Conservation (phyloP, 2,888 invertebrate genomes). For the Leptopilina syphax region DNA sequence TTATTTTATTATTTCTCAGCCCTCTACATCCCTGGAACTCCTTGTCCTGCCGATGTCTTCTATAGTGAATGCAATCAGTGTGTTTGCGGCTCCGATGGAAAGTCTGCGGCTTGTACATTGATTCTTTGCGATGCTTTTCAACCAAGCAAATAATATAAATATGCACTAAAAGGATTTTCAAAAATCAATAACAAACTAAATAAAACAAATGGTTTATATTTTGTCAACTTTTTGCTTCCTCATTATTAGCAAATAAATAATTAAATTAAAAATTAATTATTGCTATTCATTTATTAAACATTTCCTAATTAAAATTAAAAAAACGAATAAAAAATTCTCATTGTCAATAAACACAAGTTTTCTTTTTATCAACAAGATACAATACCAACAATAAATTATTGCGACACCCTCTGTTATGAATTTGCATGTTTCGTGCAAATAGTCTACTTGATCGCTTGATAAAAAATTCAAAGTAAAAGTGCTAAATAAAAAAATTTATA, state of each 20-base stretch:
- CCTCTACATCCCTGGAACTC: conserved; percentile 32
- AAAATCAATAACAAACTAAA: too few species aligned
- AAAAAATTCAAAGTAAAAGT: conserved; percentile 3
- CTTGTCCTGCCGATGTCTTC: conserved; percentile 77
- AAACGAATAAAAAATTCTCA: too few species aligned
- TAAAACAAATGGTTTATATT: too few species aligned
- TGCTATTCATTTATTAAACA: too few species aligned
- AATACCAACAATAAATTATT: conserved; percentile 12
- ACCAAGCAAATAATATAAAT: background rate
- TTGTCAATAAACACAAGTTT: too few species aligned
- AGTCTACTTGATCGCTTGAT: background rate
- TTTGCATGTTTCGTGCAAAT: background rate
- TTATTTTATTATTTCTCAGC: background rate
- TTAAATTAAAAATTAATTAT: too few species aligned
- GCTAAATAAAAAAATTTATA: background rate
- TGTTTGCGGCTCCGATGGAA: conserved; percentile 78
- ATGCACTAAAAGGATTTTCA: too few species aligned
- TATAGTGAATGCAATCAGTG: conserved; percentile 79
- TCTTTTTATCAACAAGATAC: background rate
- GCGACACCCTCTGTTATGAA: background rate
- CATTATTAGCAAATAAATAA: too few species aligned
- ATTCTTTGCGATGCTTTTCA: conserved; percentile 54
- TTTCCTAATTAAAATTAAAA: too few species aligned
- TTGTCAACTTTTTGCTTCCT: too few species aligned
- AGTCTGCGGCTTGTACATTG: conserved; percentile 77